Evolutionary conservation across 1,140 invertebrate species (phyloP), one percentile per base, ranked within the genome.

Genomic region (Bilobella aurantiaca): DNA sequence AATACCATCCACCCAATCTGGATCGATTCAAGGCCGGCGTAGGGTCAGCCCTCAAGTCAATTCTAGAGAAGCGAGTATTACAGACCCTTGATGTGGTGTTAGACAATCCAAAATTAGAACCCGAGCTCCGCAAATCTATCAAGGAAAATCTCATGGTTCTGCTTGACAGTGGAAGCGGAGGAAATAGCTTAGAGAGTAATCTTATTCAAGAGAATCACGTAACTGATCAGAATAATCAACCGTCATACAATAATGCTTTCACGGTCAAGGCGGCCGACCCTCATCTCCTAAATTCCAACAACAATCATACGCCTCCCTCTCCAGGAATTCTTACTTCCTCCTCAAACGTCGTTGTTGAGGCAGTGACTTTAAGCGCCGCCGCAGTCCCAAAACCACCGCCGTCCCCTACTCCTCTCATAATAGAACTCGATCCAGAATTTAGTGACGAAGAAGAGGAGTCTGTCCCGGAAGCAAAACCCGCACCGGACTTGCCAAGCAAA

Each of bases 61-160:
- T 98, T 75, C 82, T 96, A 34, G 93, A 97, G 69, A 98, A 97
- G 79, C 83, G 93, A 76, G 93, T 96, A 49, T 80, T 96, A 71
- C 86, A 88, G 68, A 93, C 90, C 69, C 79, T 97, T 57, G 86
- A 88, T 71, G 91, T 92, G 5, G 79, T 97, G 57, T 95, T 98
- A 79, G 93, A 96, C 74, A 95, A 91, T 76, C 86, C 87, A 14
- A 95, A 95, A 78, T 79, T 97, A 63, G 94, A 98, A 77, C 82
- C 86, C 71, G 93, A 97, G 77, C 79, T 97, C 59, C 80, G 91
- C 53, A 83, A 82, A 64, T 87, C 93, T 75, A 87, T 97, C 58
- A 82, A 88, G 67, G 91, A 94, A 74, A 91, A 42, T 62, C 64
- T 67, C 32, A 67, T 70, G 23, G 64, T 67, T 32, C 56, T 69